Conservation (phyloP, 2,888 invertebrate genomes). For the Pinctada fucata region DNA sequence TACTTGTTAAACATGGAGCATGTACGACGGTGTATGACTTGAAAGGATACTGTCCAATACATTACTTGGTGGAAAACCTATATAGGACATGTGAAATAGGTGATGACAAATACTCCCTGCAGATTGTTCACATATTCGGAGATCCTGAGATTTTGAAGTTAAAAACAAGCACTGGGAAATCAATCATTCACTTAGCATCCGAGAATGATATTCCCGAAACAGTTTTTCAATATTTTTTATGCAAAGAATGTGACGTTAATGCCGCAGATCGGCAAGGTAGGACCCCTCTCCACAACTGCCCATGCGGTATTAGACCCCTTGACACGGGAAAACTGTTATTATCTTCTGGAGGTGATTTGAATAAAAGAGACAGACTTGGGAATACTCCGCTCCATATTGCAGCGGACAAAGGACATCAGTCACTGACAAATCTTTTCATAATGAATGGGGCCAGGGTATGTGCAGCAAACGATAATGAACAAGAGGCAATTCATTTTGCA, state of each 20-base stretch:
- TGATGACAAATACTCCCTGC: background rate
- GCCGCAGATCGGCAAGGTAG: conserved; percentile 10
- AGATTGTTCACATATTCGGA: background rate
- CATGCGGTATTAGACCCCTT: background rate
- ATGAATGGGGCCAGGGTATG: conserved; percentile 6
- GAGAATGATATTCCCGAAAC: background rate
- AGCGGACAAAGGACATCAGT: conserved; percentile 6
- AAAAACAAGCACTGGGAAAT: conserved; percentile 7
- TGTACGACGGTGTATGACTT: conserved; percentile 1
- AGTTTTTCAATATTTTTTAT: conserved; percentile 9
- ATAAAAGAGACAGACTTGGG: conserved; percentile 19
- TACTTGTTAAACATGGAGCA: background rate
- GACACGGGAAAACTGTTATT: conserved; percentile 1
- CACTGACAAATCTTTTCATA: conserved; percentile 5
- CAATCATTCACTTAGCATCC: conserved; percentile 16
- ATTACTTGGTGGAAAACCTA: background rate
- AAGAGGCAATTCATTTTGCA: conserved; percentile 14
- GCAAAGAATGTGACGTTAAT: conserved; percentile 11
- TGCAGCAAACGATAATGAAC: conserved; percentile 6
- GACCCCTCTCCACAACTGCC: conserved; percentile 6
- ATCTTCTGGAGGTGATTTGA: conserved; percentile 4
- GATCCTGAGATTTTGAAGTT: background rate
- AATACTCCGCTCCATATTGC: conserved; percentile 21
- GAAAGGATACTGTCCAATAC: conserved; percentile 9
- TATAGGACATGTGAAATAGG: background rate